phyloP scores from a whole-genome alignment of 2,113 vertebrate genomes.

The Entelurus aequoreus region DNA sequence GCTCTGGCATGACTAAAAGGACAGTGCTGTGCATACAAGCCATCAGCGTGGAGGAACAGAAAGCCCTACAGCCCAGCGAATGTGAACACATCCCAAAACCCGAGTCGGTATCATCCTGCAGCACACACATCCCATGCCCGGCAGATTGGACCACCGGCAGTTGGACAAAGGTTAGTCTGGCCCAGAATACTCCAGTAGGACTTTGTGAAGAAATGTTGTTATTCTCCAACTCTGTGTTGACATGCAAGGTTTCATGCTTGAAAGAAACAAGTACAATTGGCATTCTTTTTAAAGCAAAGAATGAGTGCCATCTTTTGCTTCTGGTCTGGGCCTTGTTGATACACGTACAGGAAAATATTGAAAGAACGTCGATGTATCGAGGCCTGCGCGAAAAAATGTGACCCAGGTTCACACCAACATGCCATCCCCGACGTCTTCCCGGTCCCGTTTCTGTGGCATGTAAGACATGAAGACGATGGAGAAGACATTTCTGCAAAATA shows the following conservation, averaged over 20 bases:
- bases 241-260: neutral
- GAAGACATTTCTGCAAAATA: no score
- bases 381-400: no score
- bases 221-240: neutral
- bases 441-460: no score
- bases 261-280: neutral
- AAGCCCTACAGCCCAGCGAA: constrained; percentile 66
- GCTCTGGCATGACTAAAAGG: constrained; percentile 69
- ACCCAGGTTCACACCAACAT: no score
- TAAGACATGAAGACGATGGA: no score
- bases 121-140: constrained; percentile 76
- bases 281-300: neutral
- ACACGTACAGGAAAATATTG: no score
- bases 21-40: constrained; percentile 84
- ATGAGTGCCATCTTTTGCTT: neutral
- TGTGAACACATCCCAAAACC: constrained; percentile 80
- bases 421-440: no score
- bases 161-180: constrained; percentile 84
- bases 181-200: neutral
- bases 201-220: neutral
- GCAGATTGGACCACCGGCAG: constrained; percentile 78
- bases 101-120: constrained; percentile 66
- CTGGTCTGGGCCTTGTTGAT: no score
- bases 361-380: no score
- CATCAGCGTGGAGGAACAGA: constrained; percentile 80